phyloP scores from a whole-genome alignment of 2,797 vertebrate genomes.

The Synaphobranchus kaupii region DNA sequence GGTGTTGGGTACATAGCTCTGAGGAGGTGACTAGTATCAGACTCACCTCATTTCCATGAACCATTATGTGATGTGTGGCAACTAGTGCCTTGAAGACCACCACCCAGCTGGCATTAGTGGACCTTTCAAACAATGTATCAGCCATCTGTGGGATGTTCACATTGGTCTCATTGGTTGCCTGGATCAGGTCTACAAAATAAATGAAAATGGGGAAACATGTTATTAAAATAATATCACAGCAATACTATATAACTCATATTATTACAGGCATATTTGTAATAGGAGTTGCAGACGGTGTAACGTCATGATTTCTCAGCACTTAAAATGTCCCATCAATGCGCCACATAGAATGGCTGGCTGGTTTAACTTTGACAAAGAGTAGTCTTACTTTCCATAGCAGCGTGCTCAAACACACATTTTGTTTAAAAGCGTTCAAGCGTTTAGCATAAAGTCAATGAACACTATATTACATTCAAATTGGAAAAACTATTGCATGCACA shows the following conservation, averaged over 20 bases:
- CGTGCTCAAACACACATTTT: too few species aligned
- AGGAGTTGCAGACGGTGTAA: neutral
- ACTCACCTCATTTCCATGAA: slow-evolving; percentile 95
- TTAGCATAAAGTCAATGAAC: too few species aligned
- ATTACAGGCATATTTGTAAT: neutral
- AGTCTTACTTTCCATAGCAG: too few species aligned
- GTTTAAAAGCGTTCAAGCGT: too few species aligned
- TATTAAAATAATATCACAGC: neutral
- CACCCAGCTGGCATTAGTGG: slow-evolving; percentile 98
- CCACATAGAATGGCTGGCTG: too few species aligned
- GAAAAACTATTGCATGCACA: too few species aligned
- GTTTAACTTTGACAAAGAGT: too few species aligned
- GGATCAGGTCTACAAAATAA: slow-evolving; percentile 85
- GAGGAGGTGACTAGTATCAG: neutral
- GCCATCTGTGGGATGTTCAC: slow-evolving; percentile 99
- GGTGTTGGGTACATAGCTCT: neutral
- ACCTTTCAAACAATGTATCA: slow-evolving; percentile 94
- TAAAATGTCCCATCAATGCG: too few species aligned
- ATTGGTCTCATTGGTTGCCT: slow-evolving; percentile 97
- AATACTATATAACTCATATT: neutral
- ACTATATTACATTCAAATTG: too few species aligned
- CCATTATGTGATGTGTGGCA: slow-evolving; percentile 96
- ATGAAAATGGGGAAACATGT: neutral
- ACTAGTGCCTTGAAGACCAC: slow-evolving; percentile 98
- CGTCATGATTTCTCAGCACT: too few species aligned